Percentiles rank a stretch among this genome's conserved stretches.
These are phyloP conservation scores for Folsomia manolachei DNA, from an alignment of 2,888 invertebrate genomes.

Conservation along the genomic window DNA sequence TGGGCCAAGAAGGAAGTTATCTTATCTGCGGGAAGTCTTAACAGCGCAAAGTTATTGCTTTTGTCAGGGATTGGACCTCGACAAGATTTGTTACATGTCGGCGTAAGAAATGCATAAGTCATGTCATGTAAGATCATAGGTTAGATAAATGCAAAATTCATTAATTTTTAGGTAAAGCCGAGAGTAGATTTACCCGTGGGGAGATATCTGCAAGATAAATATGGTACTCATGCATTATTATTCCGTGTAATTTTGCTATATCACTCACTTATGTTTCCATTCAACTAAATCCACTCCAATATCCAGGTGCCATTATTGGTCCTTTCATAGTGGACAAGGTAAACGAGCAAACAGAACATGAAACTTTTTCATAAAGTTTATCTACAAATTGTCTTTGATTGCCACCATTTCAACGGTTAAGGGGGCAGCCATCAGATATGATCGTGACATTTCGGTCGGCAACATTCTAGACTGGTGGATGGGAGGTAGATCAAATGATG, in stretches of 20 bases:
- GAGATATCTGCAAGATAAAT: constrained; percentile 43
- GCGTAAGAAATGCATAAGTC: constrained; percentile 36
- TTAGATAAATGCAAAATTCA: not conserved
- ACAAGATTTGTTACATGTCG: constrained; percentile 29
- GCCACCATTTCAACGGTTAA: too few species aligned
- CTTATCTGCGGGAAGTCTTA: constrained; percentile 35
- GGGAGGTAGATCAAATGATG: constrained; percentile 17
- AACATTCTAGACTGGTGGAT: constrained; percentile 26
- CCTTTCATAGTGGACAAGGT: constrained; percentile 38
- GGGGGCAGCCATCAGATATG: constrained; percentile 28
- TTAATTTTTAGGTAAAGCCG: constrained; percentile 24
- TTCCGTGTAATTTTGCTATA: too few species aligned
- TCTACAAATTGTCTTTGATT: too few species aligned
- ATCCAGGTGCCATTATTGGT: constrained; percentile 36
- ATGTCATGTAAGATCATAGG: too few species aligned
- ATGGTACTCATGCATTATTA: too few species aligned
- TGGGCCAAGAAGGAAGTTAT: constrained; percentile 37
- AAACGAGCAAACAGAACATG: too few species aligned
- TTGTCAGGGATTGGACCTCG: constrained; percentile 37
- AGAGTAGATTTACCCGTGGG: constrained; percentile 44
- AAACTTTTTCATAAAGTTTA: too few species aligned
- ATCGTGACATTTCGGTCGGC: constrained; percentile 26
- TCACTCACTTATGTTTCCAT: too few species aligned
- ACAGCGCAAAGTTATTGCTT: constrained; percentile 31
- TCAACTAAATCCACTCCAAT: too few species aligned